A percentile compares a stretch with the other conserved stretches of the same genome.
phyloP scores from a whole-genome alignment of 2,797 vertebrate genomes.

The Sebastiscus albofasciatus region DNA sequence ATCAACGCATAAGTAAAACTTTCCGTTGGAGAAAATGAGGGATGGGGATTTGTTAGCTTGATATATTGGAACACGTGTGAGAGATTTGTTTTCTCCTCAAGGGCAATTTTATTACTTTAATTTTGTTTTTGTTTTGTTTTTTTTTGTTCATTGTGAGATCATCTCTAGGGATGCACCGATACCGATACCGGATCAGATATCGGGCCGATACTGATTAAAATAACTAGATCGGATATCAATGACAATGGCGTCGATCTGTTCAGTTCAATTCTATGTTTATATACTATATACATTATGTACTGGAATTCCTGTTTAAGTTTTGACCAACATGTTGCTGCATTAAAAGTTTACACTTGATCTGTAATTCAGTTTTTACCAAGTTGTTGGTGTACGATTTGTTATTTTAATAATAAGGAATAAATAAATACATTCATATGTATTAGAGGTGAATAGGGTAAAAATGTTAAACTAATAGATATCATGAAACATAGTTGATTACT shows the following conservation, averaged over 20 bases:
- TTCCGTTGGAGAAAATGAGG: slow-evolving; percentile 4
- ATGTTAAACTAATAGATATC: background rate
- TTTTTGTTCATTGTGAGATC: background rate
- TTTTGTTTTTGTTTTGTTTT: background rate
- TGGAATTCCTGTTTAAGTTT: too few species aligned
- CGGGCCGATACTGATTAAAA: too few species aligned
- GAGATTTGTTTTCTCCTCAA: background rate
- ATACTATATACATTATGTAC: too few species aligned
- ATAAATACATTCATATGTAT: too few species aligned
- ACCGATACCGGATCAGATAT: too few species aligned
- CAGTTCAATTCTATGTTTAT: too few species aligned
- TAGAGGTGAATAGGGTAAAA: background rate
- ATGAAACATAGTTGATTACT: background rate
- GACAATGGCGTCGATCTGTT: too few species aligned
- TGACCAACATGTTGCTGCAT: too few species aligned
- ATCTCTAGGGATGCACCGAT: background rate
- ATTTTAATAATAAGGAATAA: too few species aligned
- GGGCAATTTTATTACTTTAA: background rate
- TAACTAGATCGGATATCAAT: accelerated
- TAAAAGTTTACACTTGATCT: too few species aligned
- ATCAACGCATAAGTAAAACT: slow-evolving; percentile 19
- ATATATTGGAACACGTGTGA: background rate
- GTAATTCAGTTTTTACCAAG: too few species aligned
- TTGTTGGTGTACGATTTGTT: too few species aligned
- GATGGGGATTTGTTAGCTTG: slow-evolving; percentile 19